These are phyloP conservation scores for Drosophila leontia DNA, from an alignment of 1,140 invertebrate genomes.

Conservation along the genomic window DNA sequence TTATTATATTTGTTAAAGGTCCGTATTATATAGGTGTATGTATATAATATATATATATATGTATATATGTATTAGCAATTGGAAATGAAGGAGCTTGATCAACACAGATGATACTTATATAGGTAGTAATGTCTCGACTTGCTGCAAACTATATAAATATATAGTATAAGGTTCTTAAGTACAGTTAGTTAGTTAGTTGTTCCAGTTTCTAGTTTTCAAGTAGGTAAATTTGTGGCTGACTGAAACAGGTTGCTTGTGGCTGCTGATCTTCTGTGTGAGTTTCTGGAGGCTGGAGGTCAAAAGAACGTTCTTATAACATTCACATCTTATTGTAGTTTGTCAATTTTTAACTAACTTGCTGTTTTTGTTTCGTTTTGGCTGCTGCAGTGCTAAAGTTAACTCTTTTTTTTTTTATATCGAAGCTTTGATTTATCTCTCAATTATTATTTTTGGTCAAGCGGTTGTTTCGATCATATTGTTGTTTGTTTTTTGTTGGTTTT, in stretches of 20 bases:
- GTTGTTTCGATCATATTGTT: conserved; percentile 36
- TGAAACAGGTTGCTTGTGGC: conserved; percentile 46
- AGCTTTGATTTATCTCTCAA: conserved; percentile 46
- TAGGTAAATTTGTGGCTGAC: conserved; percentile 73
- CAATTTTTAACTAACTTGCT: conserved; percentile 5
- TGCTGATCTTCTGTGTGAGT: conserved; percentile 27
- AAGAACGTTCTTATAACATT: conserved; percentile 28
- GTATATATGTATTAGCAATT: conserved; percentile 10
- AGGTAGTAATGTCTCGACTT: conserved; percentile 43
- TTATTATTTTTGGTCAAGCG: conserved; percentile 45
- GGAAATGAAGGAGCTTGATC: conserved; percentile 33
- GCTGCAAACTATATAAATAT: conserved; percentile 63
- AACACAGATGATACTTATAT: conserved; percentile 33
- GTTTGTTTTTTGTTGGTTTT: conserved; percentile 8
- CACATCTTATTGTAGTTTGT: conserved; percentile 48
- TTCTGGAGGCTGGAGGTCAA: conserved; percentile 33
- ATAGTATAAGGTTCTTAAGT: conserved; percentile 25
- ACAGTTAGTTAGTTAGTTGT: conserved; percentile 22
- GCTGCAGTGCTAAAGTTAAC: conserved; percentile 53
- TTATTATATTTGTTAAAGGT: conserved; percentile 28
- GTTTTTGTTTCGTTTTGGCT: conserved; percentile 17
- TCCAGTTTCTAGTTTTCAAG: conserved; percentile 33
- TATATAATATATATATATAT: conserved; percentile 27
- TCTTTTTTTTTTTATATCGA: conserved; percentile 17
- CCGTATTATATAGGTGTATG: conserved; percentile 44